These are phyloP conservation scores for Lamellibrachia columna DNA, from an alignment of 2,888 invertebrate genomes.

Conservation along the genomic window DNA sequence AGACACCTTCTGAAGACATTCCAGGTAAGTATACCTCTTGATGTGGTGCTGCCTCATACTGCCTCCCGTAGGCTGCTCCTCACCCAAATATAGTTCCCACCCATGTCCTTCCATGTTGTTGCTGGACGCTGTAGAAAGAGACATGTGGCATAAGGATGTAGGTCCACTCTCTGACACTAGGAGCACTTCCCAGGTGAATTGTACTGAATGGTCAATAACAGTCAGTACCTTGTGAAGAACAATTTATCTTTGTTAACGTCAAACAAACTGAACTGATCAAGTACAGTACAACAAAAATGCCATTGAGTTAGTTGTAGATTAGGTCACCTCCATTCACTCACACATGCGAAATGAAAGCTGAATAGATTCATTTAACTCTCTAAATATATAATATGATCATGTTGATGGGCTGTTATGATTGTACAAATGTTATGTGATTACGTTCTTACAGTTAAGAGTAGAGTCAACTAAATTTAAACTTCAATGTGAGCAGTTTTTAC, in stretches of 20 bases:
- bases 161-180: not conserved
- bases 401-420: no score
- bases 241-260: not conserved
- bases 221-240: not conserved
- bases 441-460: not conserved
- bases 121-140: not conserved
- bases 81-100: not conserved
- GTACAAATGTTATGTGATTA: not conserved
- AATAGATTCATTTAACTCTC: not conserved
- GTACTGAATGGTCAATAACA: not conserved
- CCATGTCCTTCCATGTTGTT: not conserved
- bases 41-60: not conserved
- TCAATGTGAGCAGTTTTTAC: not conserved
- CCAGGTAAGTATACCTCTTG: not conserved
- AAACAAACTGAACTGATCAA: not conserved
- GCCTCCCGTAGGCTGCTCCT: not conserved
- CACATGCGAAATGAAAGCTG: not conserved
- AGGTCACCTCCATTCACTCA: not conserved
- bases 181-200: not conserved
- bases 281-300: not conserved
- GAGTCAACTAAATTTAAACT: not conserved
- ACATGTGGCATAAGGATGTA: not conserved
- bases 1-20: not conserved
- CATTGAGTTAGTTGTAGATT: not conserved
- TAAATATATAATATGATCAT: no score